These are phyloP conservation scores for Mycteria americana DNA, from an alignment of 2,797 vertebrate genomes.

Conservation along the genomic window DNA sequence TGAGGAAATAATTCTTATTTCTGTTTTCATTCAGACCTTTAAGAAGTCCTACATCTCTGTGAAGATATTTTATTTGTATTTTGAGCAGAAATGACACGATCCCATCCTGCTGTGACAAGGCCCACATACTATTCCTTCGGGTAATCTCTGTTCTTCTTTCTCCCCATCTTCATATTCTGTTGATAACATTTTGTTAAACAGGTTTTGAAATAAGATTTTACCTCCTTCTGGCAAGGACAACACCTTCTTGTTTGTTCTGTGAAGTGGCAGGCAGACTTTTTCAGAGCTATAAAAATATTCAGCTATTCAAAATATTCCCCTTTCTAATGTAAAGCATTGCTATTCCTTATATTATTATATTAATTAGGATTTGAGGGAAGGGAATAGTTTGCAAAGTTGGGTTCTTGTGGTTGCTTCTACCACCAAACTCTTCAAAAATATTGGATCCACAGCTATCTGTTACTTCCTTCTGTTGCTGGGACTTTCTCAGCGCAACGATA, in stretches of 20 bases:
- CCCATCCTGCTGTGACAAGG: not conserved
- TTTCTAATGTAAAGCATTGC: not conserved
- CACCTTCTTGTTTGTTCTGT: not conserved
- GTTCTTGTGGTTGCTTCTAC: not conserved
- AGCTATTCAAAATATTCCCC: not conserved
- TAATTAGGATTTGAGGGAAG: not conserved
- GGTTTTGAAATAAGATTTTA: conserved; percentile 14
- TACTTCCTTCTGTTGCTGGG: not conserved
- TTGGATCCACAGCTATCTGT: not conserved
- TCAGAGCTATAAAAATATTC: not conserved
- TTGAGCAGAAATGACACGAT: not conserved
- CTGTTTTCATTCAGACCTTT: not conserved
- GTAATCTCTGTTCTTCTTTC: not conserved
- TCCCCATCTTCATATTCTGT: not conserved
- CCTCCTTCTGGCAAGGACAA: not conserved
- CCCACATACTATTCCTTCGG: not conserved
- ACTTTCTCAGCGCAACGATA: not conserved
- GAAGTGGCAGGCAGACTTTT: not conserved
- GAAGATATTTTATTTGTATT: not conserved
- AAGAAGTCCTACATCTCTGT: not conserved
- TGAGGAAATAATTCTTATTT: not conserved
- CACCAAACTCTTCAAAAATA: not conserved
- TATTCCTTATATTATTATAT: not conserved
- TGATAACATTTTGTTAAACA: not conserved
- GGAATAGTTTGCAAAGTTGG: not conserved